Evolutionary conservation across 2,888 invertebrate species (phyloP).

Genomic region (Xylophagus ater): DNA sequence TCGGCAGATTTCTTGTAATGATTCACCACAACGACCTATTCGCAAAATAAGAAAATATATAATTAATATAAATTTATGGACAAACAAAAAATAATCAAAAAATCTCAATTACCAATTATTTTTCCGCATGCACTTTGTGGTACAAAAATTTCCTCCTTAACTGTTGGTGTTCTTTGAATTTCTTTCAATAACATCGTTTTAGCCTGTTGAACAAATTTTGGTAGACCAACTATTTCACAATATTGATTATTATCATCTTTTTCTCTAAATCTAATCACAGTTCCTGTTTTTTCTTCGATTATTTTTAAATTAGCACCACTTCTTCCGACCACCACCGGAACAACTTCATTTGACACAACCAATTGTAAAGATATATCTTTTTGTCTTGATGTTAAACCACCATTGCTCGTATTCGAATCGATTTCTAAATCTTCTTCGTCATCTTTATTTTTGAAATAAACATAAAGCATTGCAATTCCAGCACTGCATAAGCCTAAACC

Average conservation of each 20-base stretch:
- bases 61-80: neutral
- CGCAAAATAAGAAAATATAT: no score
- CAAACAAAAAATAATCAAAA: constrained; percentile 1
- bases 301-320: constrained; percentile 64
- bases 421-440: constrained; percentile 40
- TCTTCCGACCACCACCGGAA: constrained; percentile 59
- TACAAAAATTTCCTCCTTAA: constrained; percentile 55
- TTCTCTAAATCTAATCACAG: constrained; percentile 46
- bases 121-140: constrained; percentile 55
- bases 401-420: constrained; percentile 21
- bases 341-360: constrained; percentile 49
- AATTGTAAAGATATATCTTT: constrained; percentile 46
- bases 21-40: constrained; percentile 58
- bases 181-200: constrained; percentile 58
- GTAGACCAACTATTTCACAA: constrained; percentile 60
- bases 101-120: constrained; percentile 49
- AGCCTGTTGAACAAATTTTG: constrained; percentile 56
- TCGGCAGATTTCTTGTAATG: constrained; percentile 57
- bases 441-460: constrained; percentile 52
- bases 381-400: constrained; percentile 20
- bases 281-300: constrained; percentile 61
- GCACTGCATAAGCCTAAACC: constrained; percentile 59
- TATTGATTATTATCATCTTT: constrained; percentile 48
- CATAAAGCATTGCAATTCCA: constrained; percentile 56
- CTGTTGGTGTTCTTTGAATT: constrained; percentile 53